Evolutionary conservation across 2,797 vertebrate genomes (phyloP).

Genomic region (Stomatorhinus walkeri): DNA sequence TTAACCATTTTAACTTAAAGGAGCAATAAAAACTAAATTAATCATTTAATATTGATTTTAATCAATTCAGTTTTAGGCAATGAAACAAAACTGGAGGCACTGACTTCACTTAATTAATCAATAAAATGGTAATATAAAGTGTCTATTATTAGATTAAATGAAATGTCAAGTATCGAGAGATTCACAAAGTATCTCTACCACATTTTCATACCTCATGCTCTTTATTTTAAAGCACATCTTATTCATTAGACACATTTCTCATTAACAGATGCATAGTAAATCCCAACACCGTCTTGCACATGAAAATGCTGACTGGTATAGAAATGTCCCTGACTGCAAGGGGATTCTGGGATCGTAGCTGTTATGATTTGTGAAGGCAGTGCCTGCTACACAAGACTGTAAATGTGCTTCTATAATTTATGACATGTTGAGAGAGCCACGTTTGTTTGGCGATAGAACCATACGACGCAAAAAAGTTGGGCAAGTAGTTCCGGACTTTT

Average conservation of each 20-base stretch:
- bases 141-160: constrained; percentile 12
- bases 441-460: background rate
- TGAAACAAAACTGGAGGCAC: background rate
- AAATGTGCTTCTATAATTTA: constrained; percentile 9
- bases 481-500: background rate
- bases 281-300: background rate
- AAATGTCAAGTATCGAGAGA: constrained; percentile 3
- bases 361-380: constrained; percentile 2
- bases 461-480: background rate
- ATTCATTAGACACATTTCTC: background rate
- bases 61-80: background rate
- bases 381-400: background rate
- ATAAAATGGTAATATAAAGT: constrained; percentile 6
- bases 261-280: constrained; percentile 8
- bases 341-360: background rate
- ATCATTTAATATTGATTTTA: constrained; percentile 9
- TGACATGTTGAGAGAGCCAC: background rate
- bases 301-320: background rate
- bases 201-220: background rate
- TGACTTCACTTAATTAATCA: background rate
- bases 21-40: background rate
- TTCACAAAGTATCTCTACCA: background rate
- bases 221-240: background rate
- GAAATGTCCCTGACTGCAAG: background rate
- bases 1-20: background rate